Percentiles rank a stretch among this genome's conserved stretches.
Evolutionary conservation across 2,113 vertebrate genomes (phyloP).

Genomic region (Gallinago undulata): DNA sequence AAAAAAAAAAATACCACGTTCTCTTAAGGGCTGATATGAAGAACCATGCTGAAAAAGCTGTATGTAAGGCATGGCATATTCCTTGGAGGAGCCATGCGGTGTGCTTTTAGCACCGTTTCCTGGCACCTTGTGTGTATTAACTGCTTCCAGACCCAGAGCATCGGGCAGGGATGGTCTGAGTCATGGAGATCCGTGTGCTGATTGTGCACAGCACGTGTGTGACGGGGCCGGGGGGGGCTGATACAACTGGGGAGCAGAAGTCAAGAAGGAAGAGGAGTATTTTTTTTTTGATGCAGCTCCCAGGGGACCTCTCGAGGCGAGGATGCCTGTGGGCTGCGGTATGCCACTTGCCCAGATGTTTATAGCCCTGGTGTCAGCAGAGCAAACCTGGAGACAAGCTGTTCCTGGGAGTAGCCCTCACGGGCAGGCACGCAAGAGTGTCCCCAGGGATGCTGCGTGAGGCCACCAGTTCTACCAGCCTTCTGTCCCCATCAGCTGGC

Average conservation of each 20-base stretch:
- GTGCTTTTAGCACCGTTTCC: slow-evolving; percentile 31
- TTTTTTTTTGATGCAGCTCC: not conserved
- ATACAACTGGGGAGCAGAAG: not conserved
- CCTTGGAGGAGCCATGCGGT: not conserved
- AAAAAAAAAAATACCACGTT: not conserved
- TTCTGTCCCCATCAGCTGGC: not conserved
- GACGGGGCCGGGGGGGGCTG: not conserved
- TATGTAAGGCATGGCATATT: not conserved
- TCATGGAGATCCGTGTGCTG: not conserved
- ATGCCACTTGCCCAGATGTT: not conserved
- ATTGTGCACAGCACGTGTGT: not conserved
- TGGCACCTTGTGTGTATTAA: slow-evolving; percentile 30
- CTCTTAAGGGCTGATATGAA: not conserved
- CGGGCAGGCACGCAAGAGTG: not conserved
- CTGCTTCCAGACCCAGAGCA: not conserved
- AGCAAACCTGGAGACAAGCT: slow-evolving; percentile 30
- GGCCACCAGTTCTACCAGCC: not conserved
- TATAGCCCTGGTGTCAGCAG: not conserved
- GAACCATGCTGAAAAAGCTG: not conserved
- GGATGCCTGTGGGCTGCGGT: not conserved
- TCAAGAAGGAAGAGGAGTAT: not conserved
- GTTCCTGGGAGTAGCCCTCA: not conserved
- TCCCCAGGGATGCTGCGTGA: not conserved
- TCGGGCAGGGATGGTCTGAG: not conserved
- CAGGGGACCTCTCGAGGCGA: not conserved